Base-by-base conservation (phyloP, 2,113 vertebrate species). In the Papio anubis region DNA sequence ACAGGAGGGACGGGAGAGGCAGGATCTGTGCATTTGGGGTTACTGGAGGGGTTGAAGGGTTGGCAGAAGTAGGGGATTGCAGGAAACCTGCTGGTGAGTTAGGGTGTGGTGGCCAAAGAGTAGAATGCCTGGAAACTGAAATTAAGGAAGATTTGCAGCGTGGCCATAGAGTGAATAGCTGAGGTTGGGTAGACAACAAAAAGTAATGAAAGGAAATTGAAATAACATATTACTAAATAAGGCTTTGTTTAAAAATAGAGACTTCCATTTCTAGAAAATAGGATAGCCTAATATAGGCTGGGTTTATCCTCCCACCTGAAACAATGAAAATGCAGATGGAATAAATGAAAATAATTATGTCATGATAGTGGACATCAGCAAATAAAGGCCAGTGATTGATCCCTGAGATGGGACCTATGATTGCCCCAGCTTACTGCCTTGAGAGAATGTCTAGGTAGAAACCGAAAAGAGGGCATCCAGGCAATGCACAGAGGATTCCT, bases 1-100 rank as follows among this genome's bases (percentile, higher is more conserved):
- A n/a, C 0, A 0, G 35, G 11, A 48, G 48, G 12, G 23, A 68
- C 1, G 13, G 3, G 32, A 88, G 25, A 55, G 18, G 25, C 25
- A 30, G 27, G 10, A 23, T 25, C 30, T 11, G 16, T 5, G 76
- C 32, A 57, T 7, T 27, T n/a, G n/a, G 73, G 38, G 48, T 68
- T 55, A 55, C n/a, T 14, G 5, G 6, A 13, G 9, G 21, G 55
- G n/a, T 4, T 21, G 12, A 57, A 87, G 48, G 2, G 45, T 32
- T 27, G 38, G 57, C 43, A 25, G 59, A 32, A 40, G 23, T 21
- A 1, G 66, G 30, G 30, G 57, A 20, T 38, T 57, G 30, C 6
- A 73, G 43, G 68, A 86, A 43, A 38, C 57, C 50, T 57, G 50
- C 68, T n/a, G 6, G 64, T 2, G 8, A 57, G 17, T 32, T 30